Conservation (phyloP, 2,888 invertebrate genomes). For the Protonemura montana region DNA sequence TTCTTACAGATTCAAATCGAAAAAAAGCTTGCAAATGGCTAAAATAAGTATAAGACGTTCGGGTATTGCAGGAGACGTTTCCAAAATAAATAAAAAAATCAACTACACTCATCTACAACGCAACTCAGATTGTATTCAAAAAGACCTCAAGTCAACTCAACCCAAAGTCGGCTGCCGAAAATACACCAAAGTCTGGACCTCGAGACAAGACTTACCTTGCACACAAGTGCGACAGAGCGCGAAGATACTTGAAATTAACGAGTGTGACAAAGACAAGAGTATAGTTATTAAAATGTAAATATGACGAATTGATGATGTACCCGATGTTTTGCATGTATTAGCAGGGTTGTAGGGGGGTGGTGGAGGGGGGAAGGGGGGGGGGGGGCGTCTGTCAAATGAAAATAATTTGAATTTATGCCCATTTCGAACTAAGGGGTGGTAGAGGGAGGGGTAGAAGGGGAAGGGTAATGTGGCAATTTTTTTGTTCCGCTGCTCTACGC, state of each 20-base stretch:
- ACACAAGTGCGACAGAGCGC: neutral
- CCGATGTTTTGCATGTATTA: constrained; percentile 29
- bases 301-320: constrained; percentile 8
- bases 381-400: neutral
- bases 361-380: neutral
- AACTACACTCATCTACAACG: no score
- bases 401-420: constrained; percentile 12
- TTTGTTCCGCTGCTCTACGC: neutral
- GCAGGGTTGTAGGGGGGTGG: neutral
- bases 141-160: no score
- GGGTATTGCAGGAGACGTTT: no score
- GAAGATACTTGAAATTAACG: neutral
- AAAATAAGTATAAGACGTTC: no score
- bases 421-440: neutral
- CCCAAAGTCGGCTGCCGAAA: no score
- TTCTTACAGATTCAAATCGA: no score
- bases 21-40: no score
- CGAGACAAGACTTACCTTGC: no score
- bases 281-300: constrained; percentile 38
- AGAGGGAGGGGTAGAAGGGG: no score
- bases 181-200: no score
- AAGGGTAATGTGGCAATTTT: constrained; percentile 9
- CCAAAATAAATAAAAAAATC: no score
- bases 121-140: no score
- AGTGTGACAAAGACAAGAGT: neutral